Conservation (phyloP, 1,140 invertebrate species). For the Drosophila santomea region DNA sequence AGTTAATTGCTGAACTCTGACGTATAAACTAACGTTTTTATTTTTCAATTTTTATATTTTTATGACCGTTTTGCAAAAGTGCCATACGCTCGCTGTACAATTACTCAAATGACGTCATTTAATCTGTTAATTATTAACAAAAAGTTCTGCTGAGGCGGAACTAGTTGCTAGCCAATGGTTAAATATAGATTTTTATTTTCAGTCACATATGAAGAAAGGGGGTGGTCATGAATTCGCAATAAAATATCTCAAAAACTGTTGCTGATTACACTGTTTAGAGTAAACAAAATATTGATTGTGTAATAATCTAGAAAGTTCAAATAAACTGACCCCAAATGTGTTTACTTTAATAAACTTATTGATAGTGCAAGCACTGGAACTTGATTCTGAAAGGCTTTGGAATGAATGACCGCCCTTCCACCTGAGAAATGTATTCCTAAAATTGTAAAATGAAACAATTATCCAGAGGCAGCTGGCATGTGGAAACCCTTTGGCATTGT, state of each 20-base stretch:
- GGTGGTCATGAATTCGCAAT: neutral
- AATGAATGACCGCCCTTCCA: neutral
- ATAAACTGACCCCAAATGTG: neutral
- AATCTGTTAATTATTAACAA: neutral
- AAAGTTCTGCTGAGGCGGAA: slow-evolving; percentile 3
- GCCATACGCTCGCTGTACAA: neutral
- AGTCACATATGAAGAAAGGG: neutral
- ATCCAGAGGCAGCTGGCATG: slow-evolving; percentile 4
- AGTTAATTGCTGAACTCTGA: neutral
- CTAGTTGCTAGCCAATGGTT: neutral
- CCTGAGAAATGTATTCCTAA: neutral
- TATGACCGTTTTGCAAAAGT: neutral
- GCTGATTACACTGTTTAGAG: neutral
- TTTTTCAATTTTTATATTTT: neutral
- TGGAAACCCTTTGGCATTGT: slow-evolving; percentile 3
- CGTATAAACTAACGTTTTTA: neutral
- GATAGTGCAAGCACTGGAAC: neutral
- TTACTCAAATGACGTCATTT: neutral
- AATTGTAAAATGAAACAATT: neutral
- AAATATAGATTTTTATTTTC: neutral
- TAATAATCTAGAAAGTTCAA: neutral
- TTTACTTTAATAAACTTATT: neutral
- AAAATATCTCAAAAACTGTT: neutral
- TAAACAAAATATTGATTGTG: neutral
- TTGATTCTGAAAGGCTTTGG: neutral